Evolutionary conservation across 2,113 vertebrate genomes (phyloP), one percentile per base, ranked within the genome.

Genomic region (Etheostoma spectabile): DNA sequence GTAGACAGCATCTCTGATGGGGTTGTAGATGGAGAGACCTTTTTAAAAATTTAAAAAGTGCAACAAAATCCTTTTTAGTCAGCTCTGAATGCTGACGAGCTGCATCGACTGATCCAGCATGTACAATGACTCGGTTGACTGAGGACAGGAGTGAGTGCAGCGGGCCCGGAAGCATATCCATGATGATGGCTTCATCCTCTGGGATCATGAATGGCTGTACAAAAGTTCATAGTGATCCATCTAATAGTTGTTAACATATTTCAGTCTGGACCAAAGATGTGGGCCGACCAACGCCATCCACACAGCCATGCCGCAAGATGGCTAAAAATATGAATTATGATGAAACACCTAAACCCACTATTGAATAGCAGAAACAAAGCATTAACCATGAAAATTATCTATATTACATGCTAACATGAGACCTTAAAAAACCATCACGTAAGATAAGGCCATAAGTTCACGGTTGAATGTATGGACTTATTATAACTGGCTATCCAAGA

Each of bases 391-490:
- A 24, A 75, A 16, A 66, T 55, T 0, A 38, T 52, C 38, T 52
- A n/a, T 67, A 35, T 57, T 57, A 35, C 15, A 82, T 77, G 51
- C 66, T 71, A 7, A 2, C 13, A 57, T 45, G 49, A 64, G n/a
- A 66, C 21, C 71, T 61, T 72, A 68, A 85, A 82, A 69, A 38
- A 21, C n/a, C 2, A 61, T 64, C 13, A 60, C 2, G 5, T 27
- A 48, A 63, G 7, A 46, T 19, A n/a, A 56, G 67, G 79, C 69
- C 27, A 35, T 30, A 21, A 52, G 42, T 70, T 79, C n/a, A 77
- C 52, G 48, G 69, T 10, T 45, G 35, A 71, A 24, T 69, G 61
- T 18, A 35, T 59, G 19, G 27, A 24, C 5, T 3, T 30, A 82
- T 76, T 57, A 21, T 19, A 15, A 69, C 35, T n/a, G 1, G n/a